A percentile compares a stretch with the other conserved stretches of the same genome.
phyloP scores from a whole-genome alignment of 2,888 invertebrate species.

The Tenthredo distinguenda region DNA sequence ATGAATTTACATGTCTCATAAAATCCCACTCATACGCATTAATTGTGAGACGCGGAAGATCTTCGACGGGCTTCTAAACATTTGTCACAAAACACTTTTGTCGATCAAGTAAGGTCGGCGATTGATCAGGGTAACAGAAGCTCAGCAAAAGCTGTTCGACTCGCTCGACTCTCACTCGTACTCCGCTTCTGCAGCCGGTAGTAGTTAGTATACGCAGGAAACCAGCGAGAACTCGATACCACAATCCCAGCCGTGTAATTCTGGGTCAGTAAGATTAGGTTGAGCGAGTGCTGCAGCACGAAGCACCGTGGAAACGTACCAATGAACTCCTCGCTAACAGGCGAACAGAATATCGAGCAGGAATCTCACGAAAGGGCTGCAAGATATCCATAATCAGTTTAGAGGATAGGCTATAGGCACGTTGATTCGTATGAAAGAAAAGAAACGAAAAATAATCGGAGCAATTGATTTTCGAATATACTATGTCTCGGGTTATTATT shows the following conservation, averaged over 20 bases:
- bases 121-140: constrained; percentile 66
- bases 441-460: not conserved
- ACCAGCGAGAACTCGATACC: not conserved
- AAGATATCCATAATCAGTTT: not conserved
- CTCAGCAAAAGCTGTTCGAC: not conserved
- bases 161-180: not conserved
- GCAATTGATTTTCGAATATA: too few species aligned
- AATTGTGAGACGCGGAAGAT: constrained; percentile 51
- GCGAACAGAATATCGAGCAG: constrained; percentile 63
- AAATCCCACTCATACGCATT: constrained; percentile 53
- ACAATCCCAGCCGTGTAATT: not conserved
- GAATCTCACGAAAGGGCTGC: constrained; percentile 46
- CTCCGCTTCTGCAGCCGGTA: not conserved
- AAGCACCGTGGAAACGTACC: constrained; percentile 72
- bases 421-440: not conserved
- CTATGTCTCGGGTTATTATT: too few species aligned
- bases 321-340: constrained; percentile 71
- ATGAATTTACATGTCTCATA: not conserved
- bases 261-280: constrained; percentile 51
- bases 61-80: constrained; percentile 65
- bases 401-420: not conserved
- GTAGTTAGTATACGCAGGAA: not conserved
- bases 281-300: constrained; percentile 63
- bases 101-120: constrained; percentile 75
- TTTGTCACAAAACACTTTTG: constrained; percentile 75